These are phyloP conservation scores for Lophura swinhoii DNA, from an alignment of 2,797 vertebrate genomes.

Conservation along the genomic window DNA sequence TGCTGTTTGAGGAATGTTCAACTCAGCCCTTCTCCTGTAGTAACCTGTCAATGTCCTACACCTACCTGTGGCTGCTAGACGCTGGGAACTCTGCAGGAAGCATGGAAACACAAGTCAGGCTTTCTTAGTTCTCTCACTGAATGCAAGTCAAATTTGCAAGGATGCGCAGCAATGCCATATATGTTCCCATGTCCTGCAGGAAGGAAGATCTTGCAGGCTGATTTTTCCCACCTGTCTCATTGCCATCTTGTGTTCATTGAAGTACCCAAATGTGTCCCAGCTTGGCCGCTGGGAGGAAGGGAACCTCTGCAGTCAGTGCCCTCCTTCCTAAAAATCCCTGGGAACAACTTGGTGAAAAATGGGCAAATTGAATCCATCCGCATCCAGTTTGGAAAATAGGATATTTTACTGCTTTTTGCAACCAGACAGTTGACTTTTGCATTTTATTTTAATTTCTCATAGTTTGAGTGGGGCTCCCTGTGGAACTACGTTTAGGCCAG, in stretches of 20 bases:
- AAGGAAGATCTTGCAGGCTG: neutral
- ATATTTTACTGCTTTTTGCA: neutral
- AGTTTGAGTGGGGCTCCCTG: neutral
- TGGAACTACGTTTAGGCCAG: neutral
- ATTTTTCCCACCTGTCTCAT: neutral
- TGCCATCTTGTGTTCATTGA: neutral
- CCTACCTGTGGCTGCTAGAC: neutral
- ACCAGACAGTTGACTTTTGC: neutral
- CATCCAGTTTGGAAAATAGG: neutral
- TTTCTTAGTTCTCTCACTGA: neutral
- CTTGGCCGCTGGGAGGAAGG: neutral
- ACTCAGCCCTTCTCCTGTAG: neutral
- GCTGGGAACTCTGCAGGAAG: neutral
- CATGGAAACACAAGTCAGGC: neutral
- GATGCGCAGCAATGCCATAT: rapidly evolving
- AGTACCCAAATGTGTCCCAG: neutral
- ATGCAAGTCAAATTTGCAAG: neutral
- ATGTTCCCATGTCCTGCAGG: neutral
- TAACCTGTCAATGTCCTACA: rapidly evolving
- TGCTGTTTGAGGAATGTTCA: neutral
- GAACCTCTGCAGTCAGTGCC: neutral
- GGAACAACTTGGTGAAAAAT: rapidly evolving
- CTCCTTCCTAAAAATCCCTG: neutral
- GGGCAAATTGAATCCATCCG: neutral
- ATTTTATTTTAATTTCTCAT: neutral